Evolutionary conservation across 2,888 invertebrate species (phyloP).

Genomic region (Athetis lepigone): DNA sequence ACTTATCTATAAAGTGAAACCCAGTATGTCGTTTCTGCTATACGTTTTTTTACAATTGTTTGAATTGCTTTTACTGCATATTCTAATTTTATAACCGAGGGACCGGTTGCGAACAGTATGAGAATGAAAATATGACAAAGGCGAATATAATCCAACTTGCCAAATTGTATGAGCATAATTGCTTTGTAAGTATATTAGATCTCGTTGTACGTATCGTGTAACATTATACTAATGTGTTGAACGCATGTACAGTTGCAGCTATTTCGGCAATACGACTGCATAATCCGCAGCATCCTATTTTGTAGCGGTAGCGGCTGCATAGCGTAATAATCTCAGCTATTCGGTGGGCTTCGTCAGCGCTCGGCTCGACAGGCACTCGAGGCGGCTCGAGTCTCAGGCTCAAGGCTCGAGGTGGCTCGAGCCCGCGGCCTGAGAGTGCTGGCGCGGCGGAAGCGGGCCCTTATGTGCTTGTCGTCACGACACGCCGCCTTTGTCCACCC

Average conservation of each 20-base stretch:
- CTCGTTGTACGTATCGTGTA: conserved; percentile 16
- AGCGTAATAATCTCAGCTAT: conserved; percentile 85
- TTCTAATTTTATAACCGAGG: conserved; percentile 41
- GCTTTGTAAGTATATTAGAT: conserved; percentile 24
- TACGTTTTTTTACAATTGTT: conserved; percentile 63
- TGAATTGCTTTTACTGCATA: conserved; percentile 54
- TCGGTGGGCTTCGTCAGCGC: conserved; percentile 86
- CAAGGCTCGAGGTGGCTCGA: conserved; percentile 78
- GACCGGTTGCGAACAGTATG: conserved; percentile 10
- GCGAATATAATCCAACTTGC: background rate
- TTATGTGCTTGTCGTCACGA: conserved; percentile 87
- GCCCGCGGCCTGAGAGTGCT: conserved; percentile 83
- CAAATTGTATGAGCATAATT: conserved; percentile 1
- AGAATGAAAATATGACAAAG: conserved; percentile 2
- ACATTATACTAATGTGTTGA: conserved; percentile 39
- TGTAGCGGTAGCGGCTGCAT: conserved; percentile 78
- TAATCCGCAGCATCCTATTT: conserved; percentile 80
- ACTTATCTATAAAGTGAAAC: no score
- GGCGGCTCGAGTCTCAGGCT: conserved; percentile 76
- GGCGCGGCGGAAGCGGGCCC: conserved; percentile 89
- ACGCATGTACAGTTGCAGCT: conserved; percentile 50
- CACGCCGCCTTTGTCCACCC: conserved; percentile 89
- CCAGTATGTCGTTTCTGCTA: no score
- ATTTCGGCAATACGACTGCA: conserved; percentile 69
- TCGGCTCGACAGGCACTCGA: conserved; percentile 85